A percentile compares a stretch with the other conserved stretches of the same genome.
Conservation (phyloP, 2,888 invertebrate genomes). For the Yponomeuta plumbellus region DNA sequence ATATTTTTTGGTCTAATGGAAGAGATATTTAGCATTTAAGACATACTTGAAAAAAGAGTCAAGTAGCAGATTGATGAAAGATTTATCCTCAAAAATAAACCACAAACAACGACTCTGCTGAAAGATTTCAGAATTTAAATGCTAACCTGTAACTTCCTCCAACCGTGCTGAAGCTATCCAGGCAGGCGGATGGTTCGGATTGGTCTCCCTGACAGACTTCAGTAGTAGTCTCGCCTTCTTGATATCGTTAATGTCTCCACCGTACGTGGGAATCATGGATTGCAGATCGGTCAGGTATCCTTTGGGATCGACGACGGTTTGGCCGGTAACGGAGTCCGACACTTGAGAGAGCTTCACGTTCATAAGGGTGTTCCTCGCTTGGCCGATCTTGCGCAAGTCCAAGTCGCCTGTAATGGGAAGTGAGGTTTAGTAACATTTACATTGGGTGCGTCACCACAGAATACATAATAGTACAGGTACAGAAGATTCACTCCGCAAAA, state of each 20-base stretch:
- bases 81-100: no score
- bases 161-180: constrained; percentile 99
- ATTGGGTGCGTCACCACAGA: background rate
- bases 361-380: constrained; percentile 99
- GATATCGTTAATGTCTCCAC: constrained; percentile 98
- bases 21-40: no score
- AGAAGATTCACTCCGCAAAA: no score
- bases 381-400: constrained; percentile 98
- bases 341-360: constrained; percentile 98
- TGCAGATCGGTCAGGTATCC: constrained; percentile 99
- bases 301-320: constrained; percentile 99
- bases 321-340: constrained; percentile 98
- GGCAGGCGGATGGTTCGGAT: constrained; percentile 99
- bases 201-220: constrained; percentile 97
- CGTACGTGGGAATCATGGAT: constrained; percentile 99
- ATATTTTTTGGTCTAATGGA: no score
- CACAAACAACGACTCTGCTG: background rate
- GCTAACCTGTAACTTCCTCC: constrained; percentile 95
- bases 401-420: constrained; percentile 80
- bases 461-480: no score
- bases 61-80: no score
- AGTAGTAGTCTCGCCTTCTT: constrained; percentile 96
- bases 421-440: background rate
- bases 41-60: no score
- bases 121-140: background rate